phyloP scores from a whole-genome alignment of 2,797 vertebrate species.

The Epinephelus malabaricus region DNA sequence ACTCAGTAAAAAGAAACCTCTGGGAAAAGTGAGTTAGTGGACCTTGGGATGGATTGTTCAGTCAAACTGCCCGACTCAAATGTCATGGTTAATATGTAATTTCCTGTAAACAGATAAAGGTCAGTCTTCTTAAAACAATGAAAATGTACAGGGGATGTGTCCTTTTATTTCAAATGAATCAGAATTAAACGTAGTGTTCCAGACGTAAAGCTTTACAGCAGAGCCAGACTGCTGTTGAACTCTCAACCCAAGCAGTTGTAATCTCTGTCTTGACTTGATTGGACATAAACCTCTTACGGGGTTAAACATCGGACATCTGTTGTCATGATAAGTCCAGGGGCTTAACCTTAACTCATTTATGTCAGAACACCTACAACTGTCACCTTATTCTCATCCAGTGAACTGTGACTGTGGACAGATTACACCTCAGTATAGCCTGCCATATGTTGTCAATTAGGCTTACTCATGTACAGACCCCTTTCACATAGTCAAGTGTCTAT shows the following conservation, averaged over 20 bases:
- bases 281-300: conserved; percentile 80
- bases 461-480: neutral
- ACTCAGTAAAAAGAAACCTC: neutral
- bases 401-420: conserved; percentile 4
- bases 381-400: neutral
- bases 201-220: conserved; percentile 18
- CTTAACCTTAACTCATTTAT: conserved; percentile 58
- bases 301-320: conserved; percentile 68
- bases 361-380: neutral
- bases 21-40: neutral
- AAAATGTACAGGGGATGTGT: too few relatives aligned
- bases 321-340: conserved; percentile 34
- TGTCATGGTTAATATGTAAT: neutral
- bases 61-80: neutral
- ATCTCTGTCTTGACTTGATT: conserved; percentile 80
- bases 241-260: conserved; percentile 61
- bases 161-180: neutral
- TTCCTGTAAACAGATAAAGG: too few relatives aligned
- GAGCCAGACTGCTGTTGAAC: conserved; percentile 37
- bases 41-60: neutral
- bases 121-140: neutral
- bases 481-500: neutral
- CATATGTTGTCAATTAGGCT: neutral
- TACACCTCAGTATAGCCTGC: neutral
- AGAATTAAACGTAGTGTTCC: neutral